Evolutionary conservation across 2,888 invertebrate species (phyloP), one percentile per base, ranked within the genome.

Genomic region (Formica aserva): DNA sequence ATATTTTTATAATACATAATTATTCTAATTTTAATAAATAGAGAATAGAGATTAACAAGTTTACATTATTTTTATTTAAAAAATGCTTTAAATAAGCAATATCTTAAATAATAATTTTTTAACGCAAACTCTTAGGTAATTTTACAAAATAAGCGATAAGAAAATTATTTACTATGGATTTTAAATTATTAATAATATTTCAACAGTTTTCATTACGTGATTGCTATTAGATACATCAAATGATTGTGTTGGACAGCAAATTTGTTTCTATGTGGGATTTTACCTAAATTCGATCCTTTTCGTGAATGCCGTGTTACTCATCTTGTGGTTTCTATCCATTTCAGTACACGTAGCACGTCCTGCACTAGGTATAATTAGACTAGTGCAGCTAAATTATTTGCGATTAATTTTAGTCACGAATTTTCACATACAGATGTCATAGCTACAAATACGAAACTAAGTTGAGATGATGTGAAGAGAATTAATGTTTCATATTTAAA

Each of bases 341-440:
- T 52, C 11, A 65, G 11, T 69, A 55, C 38, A 35, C 32, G 32
- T 45, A 35, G 60, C 26, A 60, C 32, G 22, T 35, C 18, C 45
- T 32, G 6, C 22, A 55, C 29, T 60, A 60, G 11, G 26, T 60
- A 32, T 78, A 69, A 78, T 62, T 69, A 78, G 18, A 78, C 26
- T 69, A 60, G 26, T 41, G 35, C 48, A 71, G 69, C 62, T 69
- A 78, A 69, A 69, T 69, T 78, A 69, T 69, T 60, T 78, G 3
- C 18, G 13, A 62, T 69, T 52, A 35, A 78, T 69, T 69, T 60
- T 11, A 35, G 69, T 78, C 35, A 78, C 45, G 60, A 78, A 60
- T 4, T 48, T 48, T 62, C 26, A 22, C 55, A 35, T 45, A 78
- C 45, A 69, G 29, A 69, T 45, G 13, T 69, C 4, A 26, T 60